Conservation (phyloP, 2,888 invertebrate species). For the Lobophora halterata region DNA sequence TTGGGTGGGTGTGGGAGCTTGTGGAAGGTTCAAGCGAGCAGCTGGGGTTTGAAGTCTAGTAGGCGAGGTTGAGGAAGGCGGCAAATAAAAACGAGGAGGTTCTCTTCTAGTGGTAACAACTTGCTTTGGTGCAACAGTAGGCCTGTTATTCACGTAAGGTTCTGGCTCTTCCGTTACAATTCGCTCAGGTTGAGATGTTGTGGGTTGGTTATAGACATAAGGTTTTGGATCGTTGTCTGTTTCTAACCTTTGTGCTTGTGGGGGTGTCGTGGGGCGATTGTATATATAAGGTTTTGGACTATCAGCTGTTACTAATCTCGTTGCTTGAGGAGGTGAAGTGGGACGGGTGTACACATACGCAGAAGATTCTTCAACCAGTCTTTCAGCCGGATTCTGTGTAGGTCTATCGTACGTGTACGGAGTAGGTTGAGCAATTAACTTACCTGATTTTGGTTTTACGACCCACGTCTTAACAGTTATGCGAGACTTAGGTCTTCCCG, state of each 20-base stretch:
- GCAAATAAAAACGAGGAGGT: conserved; percentile 38
- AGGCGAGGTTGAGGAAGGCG: conserved; percentile 39
- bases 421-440: conserved; percentile 50
- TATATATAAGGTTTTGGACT: conserved; percentile 42
- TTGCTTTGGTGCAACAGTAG: conserved; percentile 44
- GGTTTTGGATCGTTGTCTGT: conserved; percentile 25
- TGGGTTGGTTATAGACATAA: conserved; percentile 39
- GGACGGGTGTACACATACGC: conserved; percentile 52
- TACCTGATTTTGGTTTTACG: conserved; percentile 63
- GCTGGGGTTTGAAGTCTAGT: conserved; percentile 37
- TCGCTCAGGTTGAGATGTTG: conserved; percentile 28
- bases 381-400: conserved; percentile 42
- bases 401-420: conserved; percentile 54
- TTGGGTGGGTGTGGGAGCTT: conserved; percentile 45
- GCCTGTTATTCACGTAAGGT: conserved; percentile 43
- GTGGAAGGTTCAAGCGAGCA: conserved; percentile 41
- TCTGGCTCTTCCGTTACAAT: conserved; percentile 22
- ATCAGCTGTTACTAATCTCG: conserved; percentile 35
- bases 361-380: conserved; percentile 42
- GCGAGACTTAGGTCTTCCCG: conserved; percentile 60
- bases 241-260: conserved; percentile 28
- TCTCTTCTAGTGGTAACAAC: conserved; percentile 38
- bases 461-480: conserved; percentile 73
- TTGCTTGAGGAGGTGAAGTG: conserved; percentile 36
- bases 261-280: conserved; percentile 30